Evolutionary conservation across 2,888 invertebrate genomes (phyloP).

Genomic region (Harpalus rufipes): DNA sequence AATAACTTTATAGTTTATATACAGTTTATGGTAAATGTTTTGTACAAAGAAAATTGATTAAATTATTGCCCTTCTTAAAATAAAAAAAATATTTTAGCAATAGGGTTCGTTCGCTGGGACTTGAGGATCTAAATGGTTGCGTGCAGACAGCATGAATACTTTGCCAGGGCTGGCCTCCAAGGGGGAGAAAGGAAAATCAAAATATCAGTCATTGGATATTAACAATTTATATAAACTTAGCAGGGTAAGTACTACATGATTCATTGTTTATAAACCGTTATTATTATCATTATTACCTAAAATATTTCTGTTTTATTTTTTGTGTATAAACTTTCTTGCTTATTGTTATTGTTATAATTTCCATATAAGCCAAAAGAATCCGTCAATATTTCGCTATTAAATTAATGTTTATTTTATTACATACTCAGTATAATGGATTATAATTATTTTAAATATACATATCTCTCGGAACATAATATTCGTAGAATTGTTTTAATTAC

Average conservation of each 20-base stretch:
- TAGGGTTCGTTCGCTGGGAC: constrained; percentile 89
- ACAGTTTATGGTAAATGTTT: neutral
- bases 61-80: constrained; percentile 13
- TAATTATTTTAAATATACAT: no score
- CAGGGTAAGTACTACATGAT: constrained; percentile 81
- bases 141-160: constrained; percentile 98
- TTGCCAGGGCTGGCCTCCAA: constrained; percentile 92
- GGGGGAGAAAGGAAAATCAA: constrained; percentile 95
- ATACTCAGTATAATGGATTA: neutral
- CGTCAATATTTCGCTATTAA: constrained; percentile 4
- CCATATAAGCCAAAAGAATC: neutral
- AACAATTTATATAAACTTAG: constrained; percentile 96
- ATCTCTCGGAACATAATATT: no score
- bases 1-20: constrained; percentile 11
- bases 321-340: neutral
- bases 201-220: constrained; percentile 98
- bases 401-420: neutral
- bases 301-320: neutral
- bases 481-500: neutral
- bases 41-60: neutral
- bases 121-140: constrained; percentile 92
- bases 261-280: no score
- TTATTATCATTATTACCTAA: no score
- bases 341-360: neutral
- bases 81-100: constrained; percentile 77